Evolutionary conservation across 1,140 invertebrate genomes (phyloP).

Genomic region (Microplitis mediator): DNA sequence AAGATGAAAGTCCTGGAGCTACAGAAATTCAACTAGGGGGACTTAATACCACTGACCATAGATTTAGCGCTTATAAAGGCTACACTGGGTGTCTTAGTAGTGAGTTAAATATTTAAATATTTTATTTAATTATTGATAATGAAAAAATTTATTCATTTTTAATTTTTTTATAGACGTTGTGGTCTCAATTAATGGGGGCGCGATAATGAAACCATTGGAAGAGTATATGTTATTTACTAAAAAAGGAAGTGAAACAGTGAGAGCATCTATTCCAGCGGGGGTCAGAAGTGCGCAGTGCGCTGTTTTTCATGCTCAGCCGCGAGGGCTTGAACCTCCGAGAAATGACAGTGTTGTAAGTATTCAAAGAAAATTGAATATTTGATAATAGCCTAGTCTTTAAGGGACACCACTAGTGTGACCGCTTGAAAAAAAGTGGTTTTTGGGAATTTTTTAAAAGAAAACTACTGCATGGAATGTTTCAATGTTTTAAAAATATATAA

Average conservation of each 20-base stretch:
- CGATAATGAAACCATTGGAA: conserved; percentile 80
- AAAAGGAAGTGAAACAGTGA: conserved; percentile 78
- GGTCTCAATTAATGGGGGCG: conserved; percentile 76
- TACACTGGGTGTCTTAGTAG: conserved; percentile 90
- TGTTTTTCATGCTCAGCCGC: conserved; percentile 70
- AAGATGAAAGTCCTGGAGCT: conserved; percentile 63
- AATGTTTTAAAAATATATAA: no score
- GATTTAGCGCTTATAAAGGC: conserved; percentile 80
- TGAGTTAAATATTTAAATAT: conserved; percentile 60
- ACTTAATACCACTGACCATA: conserved; percentile 78
- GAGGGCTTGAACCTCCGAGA: conserved; percentile 66
- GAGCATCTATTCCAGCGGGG: conserved; percentile 81
- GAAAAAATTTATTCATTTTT: conserved; percentile 2
- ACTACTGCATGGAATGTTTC: no score
- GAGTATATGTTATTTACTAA: conserved; percentile 88
- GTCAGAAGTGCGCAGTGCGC: conserved; percentile 83
- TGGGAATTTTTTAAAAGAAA: no score
- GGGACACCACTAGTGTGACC: no score
- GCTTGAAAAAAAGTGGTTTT: no score
- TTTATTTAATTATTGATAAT: not conserved
- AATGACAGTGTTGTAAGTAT: conserved; percentile 71
- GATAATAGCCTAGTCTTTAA: not conserved
- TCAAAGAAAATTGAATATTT: not conserved
- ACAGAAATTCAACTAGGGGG: conserved; percentile 87
- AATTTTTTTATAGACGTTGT: conserved; percentile 74